Conservation (phyloP, 2,888 invertebrate genomes). For the Dromius quadrimaculatus region DNA sequence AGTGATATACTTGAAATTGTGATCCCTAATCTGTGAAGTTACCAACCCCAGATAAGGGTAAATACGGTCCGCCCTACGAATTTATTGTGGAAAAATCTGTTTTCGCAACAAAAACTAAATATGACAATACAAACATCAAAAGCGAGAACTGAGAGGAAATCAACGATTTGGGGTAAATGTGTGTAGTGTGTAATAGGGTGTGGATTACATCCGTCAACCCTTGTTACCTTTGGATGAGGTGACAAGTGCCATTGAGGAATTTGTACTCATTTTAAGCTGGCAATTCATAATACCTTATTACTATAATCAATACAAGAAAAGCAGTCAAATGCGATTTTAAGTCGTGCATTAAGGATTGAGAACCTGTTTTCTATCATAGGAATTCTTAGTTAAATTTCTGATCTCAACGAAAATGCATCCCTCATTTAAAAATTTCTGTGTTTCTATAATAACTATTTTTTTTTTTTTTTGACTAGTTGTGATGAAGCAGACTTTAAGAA, state of each 20-base stretch:
- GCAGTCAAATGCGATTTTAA: too few relatives aligned
- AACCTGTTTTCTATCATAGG: too few relatives aligned
- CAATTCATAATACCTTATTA: too few relatives aligned
- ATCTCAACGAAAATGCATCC: too few relatives aligned
- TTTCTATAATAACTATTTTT: too few relatives aligned
- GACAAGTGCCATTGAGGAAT: conserved; percentile 49
- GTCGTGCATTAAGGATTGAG: too few relatives aligned
- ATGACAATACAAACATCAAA: conserved; percentile 57
- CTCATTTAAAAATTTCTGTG: too few relatives aligned
- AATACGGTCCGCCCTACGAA: conserved; percentile 40
- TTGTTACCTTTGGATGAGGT: conserved; percentile 39
- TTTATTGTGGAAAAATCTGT: conserved; percentile 58
- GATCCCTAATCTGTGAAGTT: conserved; percentile 35
- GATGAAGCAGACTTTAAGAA: too few relatives aligned
- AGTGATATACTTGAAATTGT: conserved; percentile 25
- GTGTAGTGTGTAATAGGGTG: conserved; percentile 61
- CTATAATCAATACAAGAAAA: too few relatives aligned
- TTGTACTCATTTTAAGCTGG: too few relatives aligned
- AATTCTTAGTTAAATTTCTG: too few relatives aligned
- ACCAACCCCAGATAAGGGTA: conserved; percentile 16
- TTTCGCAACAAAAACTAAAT: conserved; percentile 63
- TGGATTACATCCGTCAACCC: conserved; percentile 61
- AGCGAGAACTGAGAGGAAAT: conserved; percentile 57
- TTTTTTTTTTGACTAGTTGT: too few relatives aligned
- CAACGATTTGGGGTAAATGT: conserved; percentile 63